phyloP scores from a whole-genome alignment of 2,797 vertebrate species.

The Rhinogobio ventralis region DNA sequence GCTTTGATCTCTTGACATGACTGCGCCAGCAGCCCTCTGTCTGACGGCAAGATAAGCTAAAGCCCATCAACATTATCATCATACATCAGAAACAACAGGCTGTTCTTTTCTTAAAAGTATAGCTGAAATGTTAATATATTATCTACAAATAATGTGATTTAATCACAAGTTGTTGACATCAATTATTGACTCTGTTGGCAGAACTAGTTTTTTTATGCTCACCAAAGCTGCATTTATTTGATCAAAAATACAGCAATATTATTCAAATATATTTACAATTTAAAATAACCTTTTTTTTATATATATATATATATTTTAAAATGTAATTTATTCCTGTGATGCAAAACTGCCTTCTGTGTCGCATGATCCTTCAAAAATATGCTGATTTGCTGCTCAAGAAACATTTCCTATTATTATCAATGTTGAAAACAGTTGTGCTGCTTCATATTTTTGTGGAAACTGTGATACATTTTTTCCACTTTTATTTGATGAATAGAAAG shows the following conservation, averaged over 20 bases:
- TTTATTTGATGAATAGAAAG: background rate
- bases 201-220: background rate
- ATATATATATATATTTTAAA: background rate
- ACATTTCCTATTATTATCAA: background rate
- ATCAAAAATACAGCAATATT: background rate
- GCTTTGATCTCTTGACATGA: slow-evolving; percentile 70
- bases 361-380: background rate
- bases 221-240: background rate
- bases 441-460: background rate
- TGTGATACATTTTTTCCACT: background rate
- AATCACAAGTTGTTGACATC: background rate
- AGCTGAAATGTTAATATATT: background rate
- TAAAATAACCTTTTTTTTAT: background rate
- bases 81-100: slow-evolving; percentile 52
- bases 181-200: background rate
- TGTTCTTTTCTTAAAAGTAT: background rate
- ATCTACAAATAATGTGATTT: background rate
- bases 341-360: background rate
- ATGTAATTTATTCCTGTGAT: background rate
- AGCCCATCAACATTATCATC: slow-evolving; percentile 71
- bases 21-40: slow-evolving; percentile 54
- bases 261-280: too few relatives aligned
- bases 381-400: background rate
- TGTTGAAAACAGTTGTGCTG: background rate
- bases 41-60: slow-evolving; percentile 69